Evolutionary conservation across 1,140 invertebrate genomes (phyloP).

Genomic region (Drosophila equinoxialis): DNA sequence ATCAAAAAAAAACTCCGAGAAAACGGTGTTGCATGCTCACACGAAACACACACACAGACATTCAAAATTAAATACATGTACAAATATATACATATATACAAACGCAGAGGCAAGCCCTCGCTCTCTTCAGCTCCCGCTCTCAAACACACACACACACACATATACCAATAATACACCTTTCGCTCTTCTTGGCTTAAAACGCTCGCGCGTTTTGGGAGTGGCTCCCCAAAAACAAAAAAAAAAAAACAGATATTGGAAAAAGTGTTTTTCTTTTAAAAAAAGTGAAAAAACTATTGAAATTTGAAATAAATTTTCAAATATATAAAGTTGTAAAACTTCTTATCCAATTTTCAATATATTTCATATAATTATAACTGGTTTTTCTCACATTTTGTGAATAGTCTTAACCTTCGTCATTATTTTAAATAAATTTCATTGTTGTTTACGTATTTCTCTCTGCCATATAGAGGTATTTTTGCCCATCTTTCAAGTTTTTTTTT

Average conservation of each 20-base stretch:
- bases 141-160: conserved; percentile 27
- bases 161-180: conserved; percentile 17
- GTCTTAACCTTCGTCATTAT: conserved; percentile 46
- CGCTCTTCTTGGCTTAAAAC: conserved; percentile 68
- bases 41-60: conserved; percentile 28
- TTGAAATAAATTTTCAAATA: neutral
- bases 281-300: conserved; percentile 28
- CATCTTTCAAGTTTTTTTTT: neutral
- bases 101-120: conserved; percentile 30
- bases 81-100: neutral
- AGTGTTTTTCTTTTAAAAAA: conserved; percentile 24
- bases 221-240: conserved; percentile 66
- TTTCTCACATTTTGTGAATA: conserved; percentile 13
- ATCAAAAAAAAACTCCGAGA: conserved; percentile 49
- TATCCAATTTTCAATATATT: conserved; percentile 10
- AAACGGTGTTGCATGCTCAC: conserved; percentile 47
- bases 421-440: conserved; percentile 44
- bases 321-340: neutral
- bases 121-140: conserved; percentile 47
- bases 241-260: conserved; percentile 33
- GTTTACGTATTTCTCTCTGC: conserved; percentile 31
- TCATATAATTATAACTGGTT: conserved; percentile 10
- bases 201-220: conserved; percentile 71
- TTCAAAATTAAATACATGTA: neutral
- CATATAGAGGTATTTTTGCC: conserved; percentile 17